Evolutionary conservation across 2,113 vertebrate genomes (phyloP).

Genomic region (Leptodactylus fuscus): DNA sequence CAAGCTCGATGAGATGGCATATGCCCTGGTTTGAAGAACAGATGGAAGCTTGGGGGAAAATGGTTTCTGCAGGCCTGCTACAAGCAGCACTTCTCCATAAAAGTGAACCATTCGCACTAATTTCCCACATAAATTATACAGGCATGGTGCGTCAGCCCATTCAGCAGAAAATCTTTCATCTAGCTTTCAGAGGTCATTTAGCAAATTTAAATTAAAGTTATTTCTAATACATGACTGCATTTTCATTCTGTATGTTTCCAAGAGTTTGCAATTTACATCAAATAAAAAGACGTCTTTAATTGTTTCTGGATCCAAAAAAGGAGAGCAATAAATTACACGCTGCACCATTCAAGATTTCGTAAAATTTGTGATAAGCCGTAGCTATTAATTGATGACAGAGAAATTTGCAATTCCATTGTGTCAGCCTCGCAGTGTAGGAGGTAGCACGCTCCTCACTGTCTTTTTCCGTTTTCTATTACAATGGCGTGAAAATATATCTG

Average conservation of each 20-base stretch:
- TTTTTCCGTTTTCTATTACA: neutral
- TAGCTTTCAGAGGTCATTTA: slow-evolving; percentile 77
- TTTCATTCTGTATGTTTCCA: slow-evolving; percentile 65
- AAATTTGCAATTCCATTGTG: slow-evolving; percentile 62
- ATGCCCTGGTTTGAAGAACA: slow-evolving; percentile 83
- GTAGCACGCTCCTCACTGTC: slow-evolving; percentile 62
- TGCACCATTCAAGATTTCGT: slow-evolving; percentile 60
- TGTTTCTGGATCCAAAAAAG: slow-evolving; percentile 53
- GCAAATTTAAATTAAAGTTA: slow-evolving; percentile 76
- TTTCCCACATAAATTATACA: slow-evolving; percentile 82
- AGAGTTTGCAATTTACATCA: slow-evolving; percentile 68
- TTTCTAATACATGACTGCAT: slow-evolving; percentile 71
- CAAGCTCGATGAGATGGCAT: slow-evolving; percentile 79
- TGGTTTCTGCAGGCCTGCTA: slow-evolving; percentile 81
- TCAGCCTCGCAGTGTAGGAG: slow-evolving; percentile 49
- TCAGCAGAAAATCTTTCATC: slow-evolving; percentile 78
- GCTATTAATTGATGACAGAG: slow-evolving; percentile 70
- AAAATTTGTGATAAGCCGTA: slow-evolving; percentile 56
- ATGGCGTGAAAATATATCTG: slow-evolving; percentile 7
- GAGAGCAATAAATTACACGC: slow-evolving; percentile 63
- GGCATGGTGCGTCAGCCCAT: slow-evolving; percentile 74
- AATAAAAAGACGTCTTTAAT: slow-evolving; percentile 64
- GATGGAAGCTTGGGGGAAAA: slow-evolving; percentile 83
- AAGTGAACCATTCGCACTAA: slow-evolving; percentile 77
- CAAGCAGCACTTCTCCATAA: slow-evolving; percentile 78